Evolutionary conservation across 2,113 vertebrate species (phyloP).

Genomic region (Nesoenas mayeri): DNA sequence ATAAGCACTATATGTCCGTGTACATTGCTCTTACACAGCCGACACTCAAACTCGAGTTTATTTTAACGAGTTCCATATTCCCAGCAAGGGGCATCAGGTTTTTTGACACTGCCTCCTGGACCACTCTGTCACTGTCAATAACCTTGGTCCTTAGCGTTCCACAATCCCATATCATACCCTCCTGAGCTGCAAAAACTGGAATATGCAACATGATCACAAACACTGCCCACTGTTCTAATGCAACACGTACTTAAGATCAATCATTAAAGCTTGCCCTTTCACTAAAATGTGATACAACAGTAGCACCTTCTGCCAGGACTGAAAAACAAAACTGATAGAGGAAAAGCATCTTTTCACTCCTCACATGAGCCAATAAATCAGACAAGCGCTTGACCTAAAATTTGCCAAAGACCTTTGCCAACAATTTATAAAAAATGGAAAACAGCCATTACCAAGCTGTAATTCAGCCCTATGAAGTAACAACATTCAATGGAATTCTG

Average conservation of each 20-base stretch:
- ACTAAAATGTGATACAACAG: neutral
- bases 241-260: neutral
- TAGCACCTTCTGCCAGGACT: neutral
- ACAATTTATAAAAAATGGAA: neutral
- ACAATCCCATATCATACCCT: neutral
- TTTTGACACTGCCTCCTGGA: neutral
- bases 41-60: neutral
- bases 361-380: neutral
- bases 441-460: neutral
- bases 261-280: neutral
- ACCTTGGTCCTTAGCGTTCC: neutral
- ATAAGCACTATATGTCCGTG: neutral
- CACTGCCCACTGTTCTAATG: neutral
- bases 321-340: neutral
- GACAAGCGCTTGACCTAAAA: neutral
- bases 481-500: neutral
- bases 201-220: neutral
- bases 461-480: neutral
- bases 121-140: neutral
- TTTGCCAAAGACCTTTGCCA: neutral
- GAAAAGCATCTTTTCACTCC: neutral
- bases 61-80: neutral
- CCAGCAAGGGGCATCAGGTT: neutral
- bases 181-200: neutral
- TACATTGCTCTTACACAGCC: neutral